Base-by-base conservation (phyloP, 2,113 vertebrate species). In the Eubucco bourcierii region DNA sequence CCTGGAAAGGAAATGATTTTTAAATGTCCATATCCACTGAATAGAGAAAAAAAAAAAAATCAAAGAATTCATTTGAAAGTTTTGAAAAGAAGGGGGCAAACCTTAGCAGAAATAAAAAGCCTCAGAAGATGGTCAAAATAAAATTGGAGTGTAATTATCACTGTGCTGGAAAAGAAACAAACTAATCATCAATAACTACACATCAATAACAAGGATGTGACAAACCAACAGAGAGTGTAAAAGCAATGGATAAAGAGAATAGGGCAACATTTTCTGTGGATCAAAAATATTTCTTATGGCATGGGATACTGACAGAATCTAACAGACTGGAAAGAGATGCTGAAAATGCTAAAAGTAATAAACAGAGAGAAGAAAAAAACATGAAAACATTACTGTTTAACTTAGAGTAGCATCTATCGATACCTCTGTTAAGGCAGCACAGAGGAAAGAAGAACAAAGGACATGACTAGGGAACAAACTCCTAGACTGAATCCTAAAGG, bases 71-170 rank as follows among this genome's bases (percentile, higher is more conserved):
- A 44, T 63, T 66, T 76, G 9, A 3, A 79, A 58, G 18, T 44
- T 87, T 60, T 55, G 9, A 27, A 85, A 76, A 52, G 7, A 2
- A 2, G 6, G 25, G 2, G 3, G 13, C 6, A 67, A 76, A 74
- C 20, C 75, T 65, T 15, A 46, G 12, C 19, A n/a, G 46, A 80
- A 83, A 66, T 74, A 55, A 6, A 44, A 72, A 83, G 82, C 23
- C 28, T 53, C 44, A 78, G 15, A 68, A 37, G 34, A 72, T 15
- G 10, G 13, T 3, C 15, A 66, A 44, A 90, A 83, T 11, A 91
- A 93, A 94, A 87, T 88, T 28, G 50, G 12, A 83, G 61, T 25
- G 28, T 61, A 76, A 91, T 91, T 86, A 83, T 82, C 34, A 47
- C 34, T 63, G 5, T 67, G 33, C 50, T 90, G 39, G 59, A 89